Percentiles rank a stretch among this genome's conserved stretches.
phyloP scores from a whole-genome alignment of 2,888 invertebrate species.

The Eudemis profundana region DNA sequence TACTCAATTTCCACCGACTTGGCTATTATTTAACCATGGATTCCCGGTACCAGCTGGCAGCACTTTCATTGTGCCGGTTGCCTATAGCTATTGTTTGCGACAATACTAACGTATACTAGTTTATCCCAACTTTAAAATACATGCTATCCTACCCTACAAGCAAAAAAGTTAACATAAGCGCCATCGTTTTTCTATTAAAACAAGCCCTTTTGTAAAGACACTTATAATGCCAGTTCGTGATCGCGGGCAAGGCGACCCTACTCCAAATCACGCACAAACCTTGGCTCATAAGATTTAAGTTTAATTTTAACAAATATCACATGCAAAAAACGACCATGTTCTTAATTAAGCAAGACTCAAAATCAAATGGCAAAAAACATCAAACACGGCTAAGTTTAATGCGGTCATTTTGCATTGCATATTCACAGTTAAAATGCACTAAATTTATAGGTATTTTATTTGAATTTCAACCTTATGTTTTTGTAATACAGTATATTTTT shows the following conservation, averaged over 20 bases:
- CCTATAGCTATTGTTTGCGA: too few relatives aligned
- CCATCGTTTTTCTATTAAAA: neutral
- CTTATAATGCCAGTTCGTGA: slow-evolving; percentile 6
- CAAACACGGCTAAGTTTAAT: neutral
- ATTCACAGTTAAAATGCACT: neutral
- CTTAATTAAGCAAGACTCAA: neutral
- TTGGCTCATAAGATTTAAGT: neutral
- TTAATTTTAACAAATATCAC: neutral
- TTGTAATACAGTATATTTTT: neutral
- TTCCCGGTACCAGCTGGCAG: too few relatives aligned
- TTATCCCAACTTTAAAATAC: too few relatives aligned
- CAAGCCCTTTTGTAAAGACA: neutral
- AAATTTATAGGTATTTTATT: neutral
- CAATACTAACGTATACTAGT: too few relatives aligned
- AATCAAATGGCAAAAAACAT: neutral
- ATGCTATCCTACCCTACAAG: neutral
- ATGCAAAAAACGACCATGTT: neutral
- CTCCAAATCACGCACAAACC: slow-evolving; percentile 21
- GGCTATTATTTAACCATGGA: too few relatives aligned
- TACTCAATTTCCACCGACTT: too few relatives aligned
- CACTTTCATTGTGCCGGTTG: too few relatives aligned
- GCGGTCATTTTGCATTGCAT: neutral
- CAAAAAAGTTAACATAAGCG: neutral
- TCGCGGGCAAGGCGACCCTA: slow-evolving; percentile 19
- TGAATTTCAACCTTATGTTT: neutral